phyloP scores from a whole-genome alignment of 2,888 invertebrate genomes.

The Brachynemurus nebulosus region DNA sequence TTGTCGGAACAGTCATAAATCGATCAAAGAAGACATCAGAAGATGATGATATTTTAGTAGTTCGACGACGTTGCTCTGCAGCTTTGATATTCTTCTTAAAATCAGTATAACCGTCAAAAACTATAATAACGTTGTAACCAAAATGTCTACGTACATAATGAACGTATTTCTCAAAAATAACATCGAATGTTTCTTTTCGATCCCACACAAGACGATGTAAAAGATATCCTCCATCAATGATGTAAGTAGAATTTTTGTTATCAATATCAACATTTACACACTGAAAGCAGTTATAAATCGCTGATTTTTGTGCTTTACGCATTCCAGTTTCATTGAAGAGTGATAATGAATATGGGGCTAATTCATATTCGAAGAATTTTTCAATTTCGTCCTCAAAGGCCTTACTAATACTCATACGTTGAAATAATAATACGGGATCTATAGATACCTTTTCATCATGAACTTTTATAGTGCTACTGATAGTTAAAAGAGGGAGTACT shows the following conservation, averaged over 20 bases:
- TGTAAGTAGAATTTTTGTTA: too few relatives aligned
- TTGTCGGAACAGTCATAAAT: slow-evolving; percentile 18
- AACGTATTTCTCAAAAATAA: slow-evolving; percentile 18
- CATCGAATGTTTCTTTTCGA: slow-evolving; percentile 15
- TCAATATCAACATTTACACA: too few relatives aligned
- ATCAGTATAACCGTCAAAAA: slow-evolving; percentile 20
- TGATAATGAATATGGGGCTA: too few relatives aligned
- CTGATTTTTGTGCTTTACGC: too few relatives aligned
- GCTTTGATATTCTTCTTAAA: neutral
- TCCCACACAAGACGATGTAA: too few relatives aligned
- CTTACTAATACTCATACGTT: slow-evolving; percentile 22
- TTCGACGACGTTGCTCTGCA: slow-evolving; percentile 12
- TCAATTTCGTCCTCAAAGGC: too few relatives aligned
- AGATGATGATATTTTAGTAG: slow-evolving; percentile 18
- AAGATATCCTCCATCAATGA: too few relatives aligned
- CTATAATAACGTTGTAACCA: slow-evolving; percentile 3
- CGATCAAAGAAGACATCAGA: slow-evolving; percentile 20
- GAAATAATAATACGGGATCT: slow-evolving; percentile 24
- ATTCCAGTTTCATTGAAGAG: too few relatives aligned
- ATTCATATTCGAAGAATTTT: too few relatives aligned
- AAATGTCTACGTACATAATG: neutral
- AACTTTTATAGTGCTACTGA: slow-evolving; percentile 23
- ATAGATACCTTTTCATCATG: slow-evolving; percentile 23
- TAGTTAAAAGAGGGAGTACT: slow-evolving; percentile 24
- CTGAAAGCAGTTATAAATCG: too few relatives aligned